Percentiles rank a stretch among this genome's conserved stretches.
phyloP scores from a whole-genome alignment of 1,140 invertebrate genomes.

The Octopus sinensis region DNA sequence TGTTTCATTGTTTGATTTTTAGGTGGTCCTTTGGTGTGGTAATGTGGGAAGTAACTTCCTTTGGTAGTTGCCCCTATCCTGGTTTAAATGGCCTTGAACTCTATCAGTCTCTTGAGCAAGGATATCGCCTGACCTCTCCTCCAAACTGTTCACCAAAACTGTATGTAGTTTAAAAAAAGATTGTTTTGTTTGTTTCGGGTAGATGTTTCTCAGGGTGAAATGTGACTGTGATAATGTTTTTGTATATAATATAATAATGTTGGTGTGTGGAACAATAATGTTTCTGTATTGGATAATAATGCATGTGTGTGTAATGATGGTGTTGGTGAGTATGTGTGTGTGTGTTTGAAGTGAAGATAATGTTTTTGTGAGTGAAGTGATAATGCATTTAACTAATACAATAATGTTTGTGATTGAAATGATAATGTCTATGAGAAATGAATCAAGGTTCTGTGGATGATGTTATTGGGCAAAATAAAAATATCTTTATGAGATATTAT shows the following conservation, averaged over 20 bases:
- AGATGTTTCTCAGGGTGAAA: neutral
- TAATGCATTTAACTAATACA: no score
- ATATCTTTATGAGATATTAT: no score
- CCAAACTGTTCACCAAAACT: slow-evolving; percentile 46
- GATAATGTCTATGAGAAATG: no score
- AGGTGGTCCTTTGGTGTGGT: slow-evolving; percentile 61
- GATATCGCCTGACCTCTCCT: slow-evolving; percentile 80
- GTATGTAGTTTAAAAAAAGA: slow-evolving; percentile 30
- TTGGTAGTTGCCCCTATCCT: slow-evolving; percentile 61
- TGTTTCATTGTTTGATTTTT: slow-evolving; percentile 18
- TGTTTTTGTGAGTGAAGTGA: no score
- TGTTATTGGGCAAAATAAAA: no score
- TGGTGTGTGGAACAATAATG: neutral
- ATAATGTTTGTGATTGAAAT: no score
- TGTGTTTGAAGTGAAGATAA: no score
- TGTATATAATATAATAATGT: neutral
- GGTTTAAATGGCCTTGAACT: slow-evolving; percentile 68
- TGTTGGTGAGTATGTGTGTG: neutral
- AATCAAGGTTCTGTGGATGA: no score
- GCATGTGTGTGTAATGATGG: neutral
- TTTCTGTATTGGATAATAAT: neutral
- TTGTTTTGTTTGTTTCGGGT: neutral
- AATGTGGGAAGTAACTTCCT: slow-evolving; percentile 63
- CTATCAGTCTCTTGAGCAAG: slow-evolving; percentile 78
- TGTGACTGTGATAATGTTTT: neutral